Evolutionary conservation across 2,888 invertebrate genomes (phyloP), one percentile per base, ranked within the genome.

Genomic region (Nephrotoma flavescens): DNA sequence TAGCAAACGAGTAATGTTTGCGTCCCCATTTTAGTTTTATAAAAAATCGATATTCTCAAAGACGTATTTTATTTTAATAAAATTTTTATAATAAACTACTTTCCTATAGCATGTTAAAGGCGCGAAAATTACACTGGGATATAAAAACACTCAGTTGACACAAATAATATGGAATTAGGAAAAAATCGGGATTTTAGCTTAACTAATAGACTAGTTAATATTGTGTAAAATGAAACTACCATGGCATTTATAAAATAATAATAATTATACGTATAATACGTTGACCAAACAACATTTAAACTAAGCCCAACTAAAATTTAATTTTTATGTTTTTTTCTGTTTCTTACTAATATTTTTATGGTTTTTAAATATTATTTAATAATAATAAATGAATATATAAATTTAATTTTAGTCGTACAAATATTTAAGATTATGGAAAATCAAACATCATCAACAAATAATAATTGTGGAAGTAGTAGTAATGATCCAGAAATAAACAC

Each of bases 401-500:
- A 15, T 84, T 84, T 42, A 84, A 84, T 84, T 84, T 84, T 84
- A 85, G 85, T 85, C 19, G 4, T 85, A 45, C 42, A 85, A 42
- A 85, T 85, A 44, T 44, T 85, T 44, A 42, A 85, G 9, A 85
- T 85, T 44, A 85, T 85, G 85, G 85, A 85, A 85, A 42, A 85
- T 44, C 85, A 85, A 85, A 42, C 42, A 45, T 9, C 42, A 19
- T 44, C 85, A 11, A 11, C 85, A 44, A 85, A 45, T 85, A 84
- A 84, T 84, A 84, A 19, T 57, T 84, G 85, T 83, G 15, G 86
- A 86, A 86, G 42, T 92, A 93, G 93, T 92, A 89, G 90, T 93
- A 90, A 93, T 92, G 92, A 93, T 93, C 93, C 93, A 93, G 93
- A 93, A 93, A 92, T 93, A 93, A 90, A 93, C 93, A 93, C 88